Conservation (phyloP, 2,797 vertebrate genomes). For the Decapterus maruadsi region DNA sequence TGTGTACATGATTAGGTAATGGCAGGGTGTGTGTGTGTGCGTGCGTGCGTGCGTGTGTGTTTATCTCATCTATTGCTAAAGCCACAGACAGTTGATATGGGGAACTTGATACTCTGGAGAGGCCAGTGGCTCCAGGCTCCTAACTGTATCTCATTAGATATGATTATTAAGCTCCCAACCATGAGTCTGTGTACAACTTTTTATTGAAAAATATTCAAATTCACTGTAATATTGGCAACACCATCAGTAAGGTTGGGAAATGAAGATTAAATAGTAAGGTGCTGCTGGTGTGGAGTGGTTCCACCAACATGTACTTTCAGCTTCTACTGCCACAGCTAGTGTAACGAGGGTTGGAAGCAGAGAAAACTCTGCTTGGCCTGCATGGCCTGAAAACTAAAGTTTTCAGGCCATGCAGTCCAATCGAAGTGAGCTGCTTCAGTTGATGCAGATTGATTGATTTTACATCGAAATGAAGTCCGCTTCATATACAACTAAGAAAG, state of each 20-base stretch:
- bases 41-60: background rate
- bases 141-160: too few species aligned
- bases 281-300: background rate
- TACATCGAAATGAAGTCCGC: too few species aligned
- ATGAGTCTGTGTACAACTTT: conserved; percentile 3
- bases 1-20: conserved; percentile 26
- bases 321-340: background rate
- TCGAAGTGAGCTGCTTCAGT: too few species aligned
- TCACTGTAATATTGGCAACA: background rate
- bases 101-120: conserved; percentile 52
- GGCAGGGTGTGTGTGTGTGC: conserved; percentile 34
- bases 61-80: conserved; percentile 2
- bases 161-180: too few species aligned
- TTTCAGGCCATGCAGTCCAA: too few species aligned
- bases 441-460: too few species aligned
- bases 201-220: conserved; percentile 21
- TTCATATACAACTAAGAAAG: too few species aligned
- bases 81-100: conserved; percentile 34
- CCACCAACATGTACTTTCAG: background rate
- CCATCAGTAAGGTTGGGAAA: background rate
- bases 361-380: too few species aligned
- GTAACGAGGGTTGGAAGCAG: background rate
- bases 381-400: too few species aligned
- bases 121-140: conserved; percentile 29
- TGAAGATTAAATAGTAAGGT: background rate